Evolutionary conservation across 2,797 vertebrate species (phyloP).

Genomic region (Gallinago stenura): DNA sequence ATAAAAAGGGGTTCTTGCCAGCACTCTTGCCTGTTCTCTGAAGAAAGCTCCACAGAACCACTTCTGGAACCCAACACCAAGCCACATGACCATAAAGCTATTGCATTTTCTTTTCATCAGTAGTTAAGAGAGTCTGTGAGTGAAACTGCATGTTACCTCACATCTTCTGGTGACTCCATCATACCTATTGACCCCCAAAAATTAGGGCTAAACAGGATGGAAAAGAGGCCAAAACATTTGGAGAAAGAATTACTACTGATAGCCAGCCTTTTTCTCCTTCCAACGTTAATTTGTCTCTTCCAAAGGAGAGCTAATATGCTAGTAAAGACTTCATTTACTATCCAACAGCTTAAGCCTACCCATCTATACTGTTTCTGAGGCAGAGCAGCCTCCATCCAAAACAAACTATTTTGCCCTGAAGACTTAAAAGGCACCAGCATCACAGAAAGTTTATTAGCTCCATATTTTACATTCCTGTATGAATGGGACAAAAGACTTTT

Average conservation of each 20-base stretch:
- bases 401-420: background rate
- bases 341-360: background rate
- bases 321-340: conserved; percentile 15
- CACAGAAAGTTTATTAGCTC: background rate
- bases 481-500: background rate
- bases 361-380: background rate
- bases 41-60: background rate
- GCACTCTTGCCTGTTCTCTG: conserved; percentile 12
- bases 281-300: background rate
- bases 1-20: background rate
- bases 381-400: background rate
- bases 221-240: background rate
- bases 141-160: background rate
- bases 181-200: background rate
- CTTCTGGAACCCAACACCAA: background rate
- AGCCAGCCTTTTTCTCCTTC: background rate
- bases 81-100: background rate
- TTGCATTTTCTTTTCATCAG: background rate
- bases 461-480: conserved; percentile 33
- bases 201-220: background rate
- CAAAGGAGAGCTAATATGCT: background rate
- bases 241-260: background rate
- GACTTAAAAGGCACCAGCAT: conserved; percentile 2
- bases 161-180: background rate
- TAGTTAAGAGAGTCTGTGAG: background rate